A percentile compares a stretch with the other conserved stretches of the same genome.
phyloP scores from a whole-genome alignment of 2,113 vertebrate genomes.

The Poeciliopsis turrubarensis region DNA sequence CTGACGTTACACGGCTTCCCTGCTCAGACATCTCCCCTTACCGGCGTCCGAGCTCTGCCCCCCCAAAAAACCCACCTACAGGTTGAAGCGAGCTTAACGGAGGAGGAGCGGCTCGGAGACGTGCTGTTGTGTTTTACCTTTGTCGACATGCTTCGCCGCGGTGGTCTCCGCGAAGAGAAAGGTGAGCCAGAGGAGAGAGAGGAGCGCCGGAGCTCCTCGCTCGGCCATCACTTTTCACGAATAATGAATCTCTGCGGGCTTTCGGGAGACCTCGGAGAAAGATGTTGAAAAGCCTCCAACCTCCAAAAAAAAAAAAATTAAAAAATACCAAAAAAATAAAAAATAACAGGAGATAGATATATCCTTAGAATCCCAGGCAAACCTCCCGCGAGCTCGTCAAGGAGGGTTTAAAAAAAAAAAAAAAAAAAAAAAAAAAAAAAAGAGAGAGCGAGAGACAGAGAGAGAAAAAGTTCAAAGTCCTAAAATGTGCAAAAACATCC shows the following conservation, averaged over 20 bases:
- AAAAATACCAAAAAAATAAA: neutral
- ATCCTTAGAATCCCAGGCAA: conserved; percentile 59
- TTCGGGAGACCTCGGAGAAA: conserved; percentile 59
- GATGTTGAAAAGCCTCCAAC: conserved; percentile 8
- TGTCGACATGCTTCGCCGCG: conserved; percentile 77
- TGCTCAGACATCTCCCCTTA: neutral
- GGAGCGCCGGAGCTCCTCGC: conserved; percentile 83
- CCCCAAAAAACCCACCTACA: conserved; percentile 11
- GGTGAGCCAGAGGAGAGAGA: conserved; percentile 83
- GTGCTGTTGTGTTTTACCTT: conserved; percentile 71
- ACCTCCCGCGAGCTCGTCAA: conserved; percentile 49
- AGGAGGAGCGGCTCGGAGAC: neutral
- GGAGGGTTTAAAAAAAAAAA: neutral
- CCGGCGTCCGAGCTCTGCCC: neutral
- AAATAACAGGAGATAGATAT: neutral
- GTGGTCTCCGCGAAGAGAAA: conserved; percentile 68
- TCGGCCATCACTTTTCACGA: conserved; percentile 84
- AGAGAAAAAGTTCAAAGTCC: conserved; percentile 72
- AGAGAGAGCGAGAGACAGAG: too few relatives aligned
- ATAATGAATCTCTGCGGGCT: conserved; percentile 73
- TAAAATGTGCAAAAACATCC: conserved; percentile 65
- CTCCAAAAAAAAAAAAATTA: neutral
- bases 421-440: conserved; percentile 25
- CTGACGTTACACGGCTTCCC: conserved; percentile 1
- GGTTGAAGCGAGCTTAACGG: conserved; percentile 18